Percentiles rank a stretch among this genome's conserved stretches.
Conservation (phyloP, 2,888 invertebrate species). For the Phengaris arion region DNA sequence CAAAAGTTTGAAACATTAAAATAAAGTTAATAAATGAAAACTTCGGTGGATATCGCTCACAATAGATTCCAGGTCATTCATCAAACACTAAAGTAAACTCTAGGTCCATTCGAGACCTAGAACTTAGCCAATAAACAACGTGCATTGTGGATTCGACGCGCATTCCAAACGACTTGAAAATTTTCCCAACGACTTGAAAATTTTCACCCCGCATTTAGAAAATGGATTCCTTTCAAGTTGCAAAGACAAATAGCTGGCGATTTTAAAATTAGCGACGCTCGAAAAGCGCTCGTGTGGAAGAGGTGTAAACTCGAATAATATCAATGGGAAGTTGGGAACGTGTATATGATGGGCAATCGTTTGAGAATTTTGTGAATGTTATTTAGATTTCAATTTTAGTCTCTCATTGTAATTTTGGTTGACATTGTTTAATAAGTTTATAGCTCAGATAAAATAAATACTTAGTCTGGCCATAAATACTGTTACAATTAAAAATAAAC, state of each 20-base stretch:
- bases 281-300: conserved; percentile 35
- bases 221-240: conserved; percentile 50
- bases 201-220: conserved; percentile 58
- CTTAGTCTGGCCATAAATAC: too few relatives aligned
- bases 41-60: not conserved
- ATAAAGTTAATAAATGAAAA: not conserved
- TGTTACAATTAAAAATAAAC: too few relatives aligned
- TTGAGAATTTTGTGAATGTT: not conserved
- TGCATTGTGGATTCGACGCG: conserved; percentile 55
- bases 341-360: not conserved
- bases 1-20: not conserved
- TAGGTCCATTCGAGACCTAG: conserved; percentile 37
- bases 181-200: conserved; percentile 57
- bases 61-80: conserved; percentile 33
- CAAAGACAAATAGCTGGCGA: conserved; percentile 41
- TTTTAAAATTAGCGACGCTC: conserved; percentile 38
- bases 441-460: too few relatives aligned
- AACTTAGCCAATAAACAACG: conserved; percentile 42
- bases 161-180: conserved; percentile 50
- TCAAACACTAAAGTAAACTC: conserved; percentile 37
- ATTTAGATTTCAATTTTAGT: too few relatives aligned
- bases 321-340: not conserved
- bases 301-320: conserved; percentile 29
- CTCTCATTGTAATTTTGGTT: too few relatives aligned
- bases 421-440: too few relatives aligned